Percentiles rank a stretch among this genome's conserved stretches.
Conservation (phyloP, 2,113 vertebrate species). For the Cercocebus atys region DNA sequence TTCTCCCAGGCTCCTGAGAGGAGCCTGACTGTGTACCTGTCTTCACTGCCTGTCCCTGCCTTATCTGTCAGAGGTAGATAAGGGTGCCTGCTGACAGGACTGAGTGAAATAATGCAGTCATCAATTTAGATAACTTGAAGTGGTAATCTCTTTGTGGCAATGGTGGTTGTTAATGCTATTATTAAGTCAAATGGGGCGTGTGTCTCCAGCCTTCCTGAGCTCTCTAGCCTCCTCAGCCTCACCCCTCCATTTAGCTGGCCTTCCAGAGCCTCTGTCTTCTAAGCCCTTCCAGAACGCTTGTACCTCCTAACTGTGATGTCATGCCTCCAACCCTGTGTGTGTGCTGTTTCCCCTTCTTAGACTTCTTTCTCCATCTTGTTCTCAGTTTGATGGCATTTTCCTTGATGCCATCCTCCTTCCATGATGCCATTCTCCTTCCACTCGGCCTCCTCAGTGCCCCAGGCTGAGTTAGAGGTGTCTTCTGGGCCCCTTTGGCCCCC, state of each 20-base stretch:
- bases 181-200: background rate
- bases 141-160: background rate
- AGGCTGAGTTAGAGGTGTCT: background rate
- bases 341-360: background rate
- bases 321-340: background rate
- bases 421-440: background rate
- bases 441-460: background rate
- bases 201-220: background rate
- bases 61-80: constrained; percentile 38
- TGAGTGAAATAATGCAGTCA: background rate
- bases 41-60: background rate
- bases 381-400: background rate
- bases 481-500: background rate
- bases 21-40: background rate
- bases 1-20: background rate
- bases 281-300: background rate
- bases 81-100: background rate
- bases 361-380: background rate
- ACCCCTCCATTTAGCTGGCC: background rate
- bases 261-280: background rate
- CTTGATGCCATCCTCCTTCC: background rate
- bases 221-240: background rate
- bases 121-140: constrained; percentile 37
- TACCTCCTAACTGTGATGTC: background rate
- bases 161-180: background rate